Evolutionary conservation across 1,140 invertebrate genomes (phyloP).

Genomic region (Odontomachus brunneus): DNA sequence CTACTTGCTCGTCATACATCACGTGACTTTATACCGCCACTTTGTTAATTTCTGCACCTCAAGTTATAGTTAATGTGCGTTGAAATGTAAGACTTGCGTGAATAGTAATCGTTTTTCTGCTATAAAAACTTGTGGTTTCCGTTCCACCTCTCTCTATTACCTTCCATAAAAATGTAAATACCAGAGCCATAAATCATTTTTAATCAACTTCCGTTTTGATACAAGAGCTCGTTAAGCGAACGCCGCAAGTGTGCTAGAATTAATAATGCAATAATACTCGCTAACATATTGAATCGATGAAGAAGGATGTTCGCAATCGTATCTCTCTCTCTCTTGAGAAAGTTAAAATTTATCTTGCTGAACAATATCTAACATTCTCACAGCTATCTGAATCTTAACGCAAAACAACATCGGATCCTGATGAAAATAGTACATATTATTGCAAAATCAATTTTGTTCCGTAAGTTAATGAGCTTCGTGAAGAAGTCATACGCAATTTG

Average conservation of each 20-base stretch:
- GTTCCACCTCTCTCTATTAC: constrained; percentile 43
- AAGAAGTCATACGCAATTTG: constrained; percentile 50
- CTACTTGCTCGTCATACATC: constrained; percentile 39
- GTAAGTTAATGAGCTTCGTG: not conserved
- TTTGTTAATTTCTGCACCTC: constrained; percentile 55
- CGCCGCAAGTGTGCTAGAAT: constrained; percentile 32
- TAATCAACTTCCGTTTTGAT: constrained; percentile 63
- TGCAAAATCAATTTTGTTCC: constrained; percentile 35
- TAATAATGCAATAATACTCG: constrained; percentile 49
- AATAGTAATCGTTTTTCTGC: constrained; percentile 58
- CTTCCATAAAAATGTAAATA: constrained; percentile 60
- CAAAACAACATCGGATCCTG: not conserved
- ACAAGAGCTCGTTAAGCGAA: constrained; percentile 54
- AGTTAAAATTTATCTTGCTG: too few species aligned
- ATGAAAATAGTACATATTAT: constrained; percentile 11
- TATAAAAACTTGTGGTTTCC: constrained; percentile 59
- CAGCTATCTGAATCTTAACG: constrained; percentile 12
- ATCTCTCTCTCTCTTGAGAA: too few species aligned
- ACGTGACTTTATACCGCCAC: constrained; percentile 36
- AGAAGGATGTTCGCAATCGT: not conserved
- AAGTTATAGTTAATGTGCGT: constrained; percentile 49
- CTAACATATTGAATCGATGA: constrained; percentile 7
- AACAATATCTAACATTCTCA: too few species aligned
- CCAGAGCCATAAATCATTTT: constrained; percentile 56
- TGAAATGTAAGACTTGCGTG: constrained; percentile 59